Conservation (phyloP, 1,140 invertebrate genomes). For the Drosophila insularis region DNA sequence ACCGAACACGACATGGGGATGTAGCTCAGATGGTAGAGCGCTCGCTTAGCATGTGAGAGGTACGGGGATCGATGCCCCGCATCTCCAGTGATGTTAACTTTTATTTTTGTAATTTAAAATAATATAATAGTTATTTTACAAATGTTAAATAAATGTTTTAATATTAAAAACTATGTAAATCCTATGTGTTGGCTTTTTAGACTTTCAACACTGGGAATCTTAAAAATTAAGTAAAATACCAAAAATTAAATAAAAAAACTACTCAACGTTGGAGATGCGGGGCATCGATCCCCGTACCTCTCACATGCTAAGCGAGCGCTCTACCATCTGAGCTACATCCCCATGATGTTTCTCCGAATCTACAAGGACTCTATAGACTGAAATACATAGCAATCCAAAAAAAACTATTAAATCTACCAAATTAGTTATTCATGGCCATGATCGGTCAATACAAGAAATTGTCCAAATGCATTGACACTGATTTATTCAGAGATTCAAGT, state of each 20-base stretch:
- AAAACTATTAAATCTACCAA: constrained; percentile 14
- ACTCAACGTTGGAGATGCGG: constrained; percentile 84
- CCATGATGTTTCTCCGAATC: constrained; percentile 23
- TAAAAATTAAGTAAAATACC: too few relatives aligned
- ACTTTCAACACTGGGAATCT: not conserved
- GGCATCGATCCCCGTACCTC: constrained; percentile 92
- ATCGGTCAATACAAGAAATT: constrained; percentile 10
- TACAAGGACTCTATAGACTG: not conserved
- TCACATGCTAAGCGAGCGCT: constrained; percentile 93
- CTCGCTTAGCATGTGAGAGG: constrained; percentile 94
- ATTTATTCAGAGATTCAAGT: constrained; percentile 18
- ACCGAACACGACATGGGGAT: constrained; percentile 83
- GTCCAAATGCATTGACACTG: constrained; percentile 26
- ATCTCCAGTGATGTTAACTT: constrained; percentile 82
- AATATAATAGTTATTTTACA: too few relatives aligned
- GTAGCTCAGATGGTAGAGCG: constrained; percentile 94
- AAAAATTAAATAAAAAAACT: not conserved
- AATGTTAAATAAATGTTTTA: not conserved
- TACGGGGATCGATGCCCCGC: constrained; percentile 92
- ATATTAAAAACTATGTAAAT: not conserved
- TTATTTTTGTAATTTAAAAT: not conserved
- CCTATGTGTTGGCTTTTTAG: not conserved
- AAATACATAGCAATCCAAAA: not conserved
- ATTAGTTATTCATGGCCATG: constrained; percentile 35
- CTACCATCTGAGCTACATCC: constrained; percentile 91